phyloP scores from a whole-genome alignment of 2,113 vertebrate genomes.

The Megaleporinus macrocephalus region DNA sequence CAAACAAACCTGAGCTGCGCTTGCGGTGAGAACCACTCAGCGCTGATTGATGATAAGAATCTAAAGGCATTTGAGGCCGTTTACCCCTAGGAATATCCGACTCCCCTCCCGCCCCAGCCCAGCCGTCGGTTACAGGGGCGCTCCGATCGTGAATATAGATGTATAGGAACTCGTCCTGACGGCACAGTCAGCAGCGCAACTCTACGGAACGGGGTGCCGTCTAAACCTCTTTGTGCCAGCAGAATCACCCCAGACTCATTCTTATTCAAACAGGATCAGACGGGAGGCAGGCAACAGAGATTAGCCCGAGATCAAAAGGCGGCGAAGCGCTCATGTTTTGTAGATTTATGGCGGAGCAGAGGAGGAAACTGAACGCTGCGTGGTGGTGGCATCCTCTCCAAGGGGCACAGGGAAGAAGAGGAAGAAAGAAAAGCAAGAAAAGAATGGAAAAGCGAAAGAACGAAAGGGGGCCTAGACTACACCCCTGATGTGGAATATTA shows the following conservation, averaged over 20 bases:
- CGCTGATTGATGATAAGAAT: slow-evolving; percentile 26
- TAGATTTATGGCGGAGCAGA: slow-evolving; percentile 67
- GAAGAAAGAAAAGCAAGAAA: slow-evolving; percentile 57
- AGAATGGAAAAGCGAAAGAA: slow-evolving; percentile 43
- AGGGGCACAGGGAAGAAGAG: slow-evolving; percentile 60
- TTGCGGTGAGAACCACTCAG: slow-evolving; percentile 35
- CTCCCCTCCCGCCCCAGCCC: slow-evolving; percentile 21
- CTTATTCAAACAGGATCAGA: slow-evolving; percentile 81
- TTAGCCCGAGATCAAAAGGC: slow-evolving; percentile 80
- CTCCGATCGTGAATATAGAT: slow-evolving; percentile 22
- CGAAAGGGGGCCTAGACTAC: slow-evolving; percentile 1
- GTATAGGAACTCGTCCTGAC: slow-evolving; percentile 17
- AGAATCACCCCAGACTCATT: slow-evolving; percentile 76
- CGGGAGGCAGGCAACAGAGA: slow-evolving; percentile 79
- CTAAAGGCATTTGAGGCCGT: slow-evolving; percentile 35
- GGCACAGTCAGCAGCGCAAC: slow-evolving; percentile 50
- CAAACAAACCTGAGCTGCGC: slow-evolving; percentile 32
- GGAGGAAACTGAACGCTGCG: slow-evolving; percentile 33
- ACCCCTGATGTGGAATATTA: slow-evolving; percentile 36
- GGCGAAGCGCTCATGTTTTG: slow-evolving; percentile 73
- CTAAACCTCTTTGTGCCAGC: slow-evolving; percentile 77
- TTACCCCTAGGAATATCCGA: slow-evolving; percentile 28
- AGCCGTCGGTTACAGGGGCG: slow-evolving; percentile 12
- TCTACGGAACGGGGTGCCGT: slow-evolving; percentile 60
- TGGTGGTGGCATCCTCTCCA: slow-evolving; percentile 42